phyloP scores from a whole-genome alignment of 2,888 invertebrate species.

The Leptinotarsa tumamoca region DNA sequence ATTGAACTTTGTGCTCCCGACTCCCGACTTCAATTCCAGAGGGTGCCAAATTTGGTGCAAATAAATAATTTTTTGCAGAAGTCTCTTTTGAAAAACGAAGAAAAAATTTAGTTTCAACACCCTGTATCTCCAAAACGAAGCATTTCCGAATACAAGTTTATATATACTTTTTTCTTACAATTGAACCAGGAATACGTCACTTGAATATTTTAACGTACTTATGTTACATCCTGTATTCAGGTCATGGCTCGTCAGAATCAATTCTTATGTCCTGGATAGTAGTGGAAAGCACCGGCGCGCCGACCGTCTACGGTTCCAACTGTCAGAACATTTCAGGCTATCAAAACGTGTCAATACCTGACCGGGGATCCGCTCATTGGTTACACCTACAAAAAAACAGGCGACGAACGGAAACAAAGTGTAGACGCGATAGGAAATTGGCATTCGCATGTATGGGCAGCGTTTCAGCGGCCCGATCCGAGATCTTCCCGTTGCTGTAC shows the following conservation, averaged over 20 bases:
- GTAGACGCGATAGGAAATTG: slow-evolving; percentile 44
- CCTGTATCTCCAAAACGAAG: no score
- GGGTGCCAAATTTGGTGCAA: no score
- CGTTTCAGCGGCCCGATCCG: slow-evolving; percentile 12
- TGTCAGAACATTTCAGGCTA: background rate
- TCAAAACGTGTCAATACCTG: slow-evolving; percentile 29
- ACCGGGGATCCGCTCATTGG: slow-evolving; percentile 33
- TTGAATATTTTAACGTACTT: no score
- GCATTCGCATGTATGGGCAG: slow-evolving; percentile 35
- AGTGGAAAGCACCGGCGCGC: background rate
- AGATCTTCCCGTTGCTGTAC: slow-evolving; percentile 16
- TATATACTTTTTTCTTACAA: background rate
- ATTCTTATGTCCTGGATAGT: background rate
- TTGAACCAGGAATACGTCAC: no score
- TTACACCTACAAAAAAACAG: slow-evolving; percentile 37
- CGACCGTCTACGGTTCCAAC: background rate
- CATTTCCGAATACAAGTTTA: no score
- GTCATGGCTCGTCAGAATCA: background rate
- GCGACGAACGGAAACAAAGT: slow-evolving; percentile 42
- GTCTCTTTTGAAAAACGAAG: no score
- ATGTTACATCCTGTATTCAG: background rate
- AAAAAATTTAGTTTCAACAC: no score
- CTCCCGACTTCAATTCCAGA: no score
- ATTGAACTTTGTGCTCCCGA: no score
- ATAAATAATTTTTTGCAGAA: no score